Base-by-base conservation (phyloP, 2,888 invertebrate species). In the Pristionchus arcanus region DNA sequence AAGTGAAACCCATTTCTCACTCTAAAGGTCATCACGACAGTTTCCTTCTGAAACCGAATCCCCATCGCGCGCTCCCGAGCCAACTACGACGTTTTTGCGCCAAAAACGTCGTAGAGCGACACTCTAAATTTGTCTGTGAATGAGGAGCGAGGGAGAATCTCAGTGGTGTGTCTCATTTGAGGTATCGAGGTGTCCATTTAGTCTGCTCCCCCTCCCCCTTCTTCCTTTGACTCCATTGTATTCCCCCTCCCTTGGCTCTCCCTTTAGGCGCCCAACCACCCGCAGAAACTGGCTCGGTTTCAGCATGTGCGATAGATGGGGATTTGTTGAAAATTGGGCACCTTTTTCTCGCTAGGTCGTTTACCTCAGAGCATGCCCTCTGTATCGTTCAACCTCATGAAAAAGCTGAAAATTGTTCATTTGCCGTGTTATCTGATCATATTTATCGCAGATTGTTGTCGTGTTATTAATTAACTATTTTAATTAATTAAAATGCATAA, bases 161-260 rank as follows among this genome's bases (percentile, higher is more conserved):
- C 68, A 68, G 68, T 68, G 68, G 9, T 28, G n/a, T 28, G 59
- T 59, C n/a, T 68, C 68, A 68, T 68, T 68, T 28, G 25, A 68
- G 68, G 74, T 37, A 15, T 15, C 68, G 68, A n/a, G 74, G 74
- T 74, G 53, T 83, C 53, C 83, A 83, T 83, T 83, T 53, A 83
- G 53, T 31, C 83, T 83, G 21, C 49, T 49, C 53, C 83, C 85
- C 25, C 63, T 28, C 63, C 85, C 59, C 42, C 63, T 34, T 19
- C 63, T 28, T 34, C 85, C 85, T 85, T 42, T 63, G n/a, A 59
- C 55, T 83, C 53, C 83, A 83, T 83, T 83, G 83, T 83, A 83
- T 83, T 83, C 83, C 21, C n/a, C 42, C 42, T 49, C 42, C 42
- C 42, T 49, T 13, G 42, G 4, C 42, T 49, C 42, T 49, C n/a